A percentile compares a stretch with the other conserved stretches of the same genome.
phyloP scores from a whole-genome alignment of 2,113 vertebrate species.

The Globicephala melas region DNA sequence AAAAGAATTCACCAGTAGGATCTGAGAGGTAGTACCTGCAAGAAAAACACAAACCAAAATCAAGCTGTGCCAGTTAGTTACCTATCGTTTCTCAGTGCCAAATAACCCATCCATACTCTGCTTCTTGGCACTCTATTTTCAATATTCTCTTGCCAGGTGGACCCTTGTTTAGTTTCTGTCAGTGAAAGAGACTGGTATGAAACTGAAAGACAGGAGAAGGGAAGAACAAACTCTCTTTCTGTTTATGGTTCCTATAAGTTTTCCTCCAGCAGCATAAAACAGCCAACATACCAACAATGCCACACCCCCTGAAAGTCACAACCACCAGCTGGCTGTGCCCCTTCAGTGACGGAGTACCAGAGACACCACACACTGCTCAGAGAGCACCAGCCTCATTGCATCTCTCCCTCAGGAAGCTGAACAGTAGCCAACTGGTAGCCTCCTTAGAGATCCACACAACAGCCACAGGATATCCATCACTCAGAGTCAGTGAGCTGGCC shows the following conservation, averaged over 20 bases:
- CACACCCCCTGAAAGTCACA: neutral
- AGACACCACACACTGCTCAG: neutral
- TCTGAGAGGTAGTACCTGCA: neutral
- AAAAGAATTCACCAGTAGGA: neutral
- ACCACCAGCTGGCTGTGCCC: neutral
- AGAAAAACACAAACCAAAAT: neutral
- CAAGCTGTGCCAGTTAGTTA: neutral
- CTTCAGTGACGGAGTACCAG: neutral
- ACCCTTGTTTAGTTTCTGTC: conserved; percentile 41
- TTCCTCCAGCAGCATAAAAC: neutral
- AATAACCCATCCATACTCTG: neutral
- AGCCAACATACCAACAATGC: neutral
- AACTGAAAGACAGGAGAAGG: conserved; percentile 38
- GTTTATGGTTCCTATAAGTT: conserved; percentile 31
- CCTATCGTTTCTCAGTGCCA: neutral
- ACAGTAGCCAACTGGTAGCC: neutral
- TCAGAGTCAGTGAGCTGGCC: neutral
- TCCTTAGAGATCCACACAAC: neutral
- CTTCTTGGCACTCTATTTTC: conserved; percentile 9
- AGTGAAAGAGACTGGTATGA: conserved; percentile 22
- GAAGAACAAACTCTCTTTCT: neutral
- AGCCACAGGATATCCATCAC: neutral
- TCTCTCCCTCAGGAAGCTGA: neutral
- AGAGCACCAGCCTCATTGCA: neutral
- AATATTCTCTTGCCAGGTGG: conserved; percentile 32